phyloP scores from a whole-genome alignment of 2,888 invertebrate genomes.

The Lasiommata megera region DNA sequence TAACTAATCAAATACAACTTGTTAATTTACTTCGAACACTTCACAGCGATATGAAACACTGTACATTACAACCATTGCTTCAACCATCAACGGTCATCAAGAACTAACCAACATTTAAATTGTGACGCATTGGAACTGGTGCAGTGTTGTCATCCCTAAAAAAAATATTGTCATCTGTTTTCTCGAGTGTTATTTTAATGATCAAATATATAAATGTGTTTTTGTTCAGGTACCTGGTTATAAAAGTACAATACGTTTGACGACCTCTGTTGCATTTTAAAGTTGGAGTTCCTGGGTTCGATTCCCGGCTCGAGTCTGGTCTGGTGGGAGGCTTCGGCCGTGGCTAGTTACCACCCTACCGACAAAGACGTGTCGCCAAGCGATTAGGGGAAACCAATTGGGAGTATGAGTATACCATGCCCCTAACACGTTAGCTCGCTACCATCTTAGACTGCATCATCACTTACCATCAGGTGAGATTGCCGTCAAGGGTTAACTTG shows the following conservation, averaged over 20 bases:
- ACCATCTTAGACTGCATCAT: too few species aligned
- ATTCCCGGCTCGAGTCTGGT: too few species aligned
- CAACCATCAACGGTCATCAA: slow-evolving; percentile 65
- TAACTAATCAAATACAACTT: slow-evolving; percentile 77
- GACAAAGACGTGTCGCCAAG: too few species aligned
- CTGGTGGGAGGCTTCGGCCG: too few species aligned
- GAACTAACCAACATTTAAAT: slow-evolving; percentile 43
- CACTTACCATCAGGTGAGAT: too few species aligned
- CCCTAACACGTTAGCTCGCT: too few species aligned
- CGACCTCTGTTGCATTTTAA: not conserved
- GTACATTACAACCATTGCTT: slow-evolving; percentile 78
- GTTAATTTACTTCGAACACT: slow-evolving; percentile 72
- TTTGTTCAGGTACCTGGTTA: not conserved
- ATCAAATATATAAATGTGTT: not conserved
- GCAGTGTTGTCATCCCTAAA: slow-evolving; percentile 29
- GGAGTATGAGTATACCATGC: too few species aligned
- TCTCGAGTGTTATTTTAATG: slow-evolving; percentile 12
- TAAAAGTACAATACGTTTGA: not conserved
- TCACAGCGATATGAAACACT: slow-evolving; percentile 71
- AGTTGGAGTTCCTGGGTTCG: too few species aligned
- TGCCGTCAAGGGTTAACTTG: too few species aligned
- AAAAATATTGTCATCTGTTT: slow-evolving; percentile 4
- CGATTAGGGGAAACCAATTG: too few species aligned
- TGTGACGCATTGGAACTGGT: slow-evolving; percentile 66
- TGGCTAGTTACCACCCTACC: too few species aligned